These are phyloP conservation scores for Varanus komodoensis DNA, from an alignment of 2,113 vertebrate species.

Conservation along the genomic window DNA sequence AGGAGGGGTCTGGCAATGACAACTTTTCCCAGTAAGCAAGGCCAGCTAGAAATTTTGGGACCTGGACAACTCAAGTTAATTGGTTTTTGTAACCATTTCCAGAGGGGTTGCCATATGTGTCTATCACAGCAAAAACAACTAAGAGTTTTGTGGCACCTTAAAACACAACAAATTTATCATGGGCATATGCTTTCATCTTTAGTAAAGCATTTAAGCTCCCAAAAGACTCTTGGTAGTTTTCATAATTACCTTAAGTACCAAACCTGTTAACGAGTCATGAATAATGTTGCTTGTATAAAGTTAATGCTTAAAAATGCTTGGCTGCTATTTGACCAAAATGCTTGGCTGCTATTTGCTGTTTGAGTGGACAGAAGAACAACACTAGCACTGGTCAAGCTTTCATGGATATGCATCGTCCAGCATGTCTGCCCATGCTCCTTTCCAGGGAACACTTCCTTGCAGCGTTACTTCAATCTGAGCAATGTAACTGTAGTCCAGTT, in stretches of 20 bases:
- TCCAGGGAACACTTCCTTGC: not conserved
- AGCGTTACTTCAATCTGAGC: not conserved
- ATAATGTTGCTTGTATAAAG: not conserved
- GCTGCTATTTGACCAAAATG: not conserved
- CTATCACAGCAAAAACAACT: no score
- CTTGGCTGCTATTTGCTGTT: not conserved
- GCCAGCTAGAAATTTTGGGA: not conserved
- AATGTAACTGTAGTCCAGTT: not conserved
- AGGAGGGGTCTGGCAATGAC: not conserved
- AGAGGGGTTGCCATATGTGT: no score
- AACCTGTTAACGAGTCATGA: not conserved
- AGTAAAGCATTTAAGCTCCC: not conserved
- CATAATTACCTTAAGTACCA: not conserved
- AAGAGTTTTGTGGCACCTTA: no score
- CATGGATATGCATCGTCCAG: not conserved
- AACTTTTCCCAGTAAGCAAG: not conserved
- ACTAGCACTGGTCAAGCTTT: not conserved
- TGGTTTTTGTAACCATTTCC: not conserved
- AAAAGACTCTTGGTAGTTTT: not conserved
- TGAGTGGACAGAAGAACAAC: not conserved
- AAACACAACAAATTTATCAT: no score
- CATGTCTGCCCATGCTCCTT: not conserved
- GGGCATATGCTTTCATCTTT: no score
- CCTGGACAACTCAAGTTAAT: not conserved
- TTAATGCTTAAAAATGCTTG: not conserved